Evolutionary conservation across 2,113 vertebrate genomes (phyloP), one percentile per base, ranked within the genome.

Genomic region (Blennius ocellaris): DNA sequence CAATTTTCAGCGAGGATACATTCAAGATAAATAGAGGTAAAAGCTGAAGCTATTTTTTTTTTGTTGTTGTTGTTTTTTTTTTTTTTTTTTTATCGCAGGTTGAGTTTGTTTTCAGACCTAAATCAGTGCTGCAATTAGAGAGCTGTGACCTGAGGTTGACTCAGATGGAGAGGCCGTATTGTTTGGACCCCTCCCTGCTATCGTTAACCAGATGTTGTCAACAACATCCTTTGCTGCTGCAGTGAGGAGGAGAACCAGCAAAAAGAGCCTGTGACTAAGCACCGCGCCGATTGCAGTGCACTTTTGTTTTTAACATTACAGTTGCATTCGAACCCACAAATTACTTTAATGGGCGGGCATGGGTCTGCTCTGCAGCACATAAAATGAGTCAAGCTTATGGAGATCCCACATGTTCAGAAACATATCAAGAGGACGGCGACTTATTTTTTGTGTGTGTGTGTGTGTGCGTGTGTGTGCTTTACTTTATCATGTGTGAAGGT

Each of bases 261-360:
- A 63, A 71, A 58, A 6, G 9, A 16, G 58, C 52, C 64, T 36
- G 60, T 83, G 84, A 89, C 79, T 76, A 69, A 83, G 84, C 77
- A 75, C 57, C 54, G 60, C 37, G 47, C 21, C 11, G 16, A 81
- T 76, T 69, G 59, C 76, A 66, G 60, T 17, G 71, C 87, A 87
- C 83, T 90, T 85, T 86, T 86, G 88, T 90, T 90, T 90, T 90
- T 86, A 58, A 81, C 86, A 83, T 87, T 89, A 87, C 84, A 81
- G 81, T 82, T 81, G 40, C 80, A 69, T 75, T 77, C 69, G 50
- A 86, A 79, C 41, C 88, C 88, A 83, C 85, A 86, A 91, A 91
- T 81, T 17, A 86, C 84, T 86, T 81, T 85, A 87, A 89, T 91
- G 85, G 83, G 72, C 50, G 40, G 78, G 86, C 75, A 87, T 55